Evolutionary conservation across 2,113 vertebrate species (phyloP), one percentile per base, ranked within the genome.

Genomic region (Poicephalus gulielmi): DNA sequence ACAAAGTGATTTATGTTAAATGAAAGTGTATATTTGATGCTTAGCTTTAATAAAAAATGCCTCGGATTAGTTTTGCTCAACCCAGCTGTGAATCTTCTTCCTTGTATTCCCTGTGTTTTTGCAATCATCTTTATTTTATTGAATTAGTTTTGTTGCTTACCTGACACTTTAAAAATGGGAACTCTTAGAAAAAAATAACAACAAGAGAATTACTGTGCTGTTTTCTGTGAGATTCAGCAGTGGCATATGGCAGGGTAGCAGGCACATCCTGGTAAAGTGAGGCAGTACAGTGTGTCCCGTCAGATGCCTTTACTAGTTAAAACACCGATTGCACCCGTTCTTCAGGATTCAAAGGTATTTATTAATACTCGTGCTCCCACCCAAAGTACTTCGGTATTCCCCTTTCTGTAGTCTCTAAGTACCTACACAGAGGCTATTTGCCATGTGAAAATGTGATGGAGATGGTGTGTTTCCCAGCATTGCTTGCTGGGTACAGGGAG

Each of bases 381-480:
- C 11, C 27, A 16, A 39, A 78, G 53, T 31, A 11, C 6, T 62
- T 43, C 4, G 39, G 9, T 46, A 5, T 77, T 81, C 6, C 71
- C 27, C 28, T 84, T 81, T 4, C 15, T 3, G 8, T n/a, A 23
- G 6, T 57, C 30, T 49, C 33, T 20, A 28, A 62, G 27, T 37
- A 5, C 19, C 63, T 43, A 6, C 18, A 25, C 1, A 33, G 64
- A 86, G 53, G 37, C 41, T 74, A 9, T 60, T 35, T 88, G 39
- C 39, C 13, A 2, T 33, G 16, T 27, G 15, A 23, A 60, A 60
- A 30, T 17, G 17, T 7, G 27, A 13, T 57, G 60, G 49, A 43
- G 35, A 1, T 44, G 16, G 0, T 0, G 0, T 14, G n/a, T 77
- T 83, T 53, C 53, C 12, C 22, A n/a, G n/a, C n/a, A 0, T 17